Conservation (phyloP, 2,888 invertebrate species). For the Lymantria dispar region DNA sequence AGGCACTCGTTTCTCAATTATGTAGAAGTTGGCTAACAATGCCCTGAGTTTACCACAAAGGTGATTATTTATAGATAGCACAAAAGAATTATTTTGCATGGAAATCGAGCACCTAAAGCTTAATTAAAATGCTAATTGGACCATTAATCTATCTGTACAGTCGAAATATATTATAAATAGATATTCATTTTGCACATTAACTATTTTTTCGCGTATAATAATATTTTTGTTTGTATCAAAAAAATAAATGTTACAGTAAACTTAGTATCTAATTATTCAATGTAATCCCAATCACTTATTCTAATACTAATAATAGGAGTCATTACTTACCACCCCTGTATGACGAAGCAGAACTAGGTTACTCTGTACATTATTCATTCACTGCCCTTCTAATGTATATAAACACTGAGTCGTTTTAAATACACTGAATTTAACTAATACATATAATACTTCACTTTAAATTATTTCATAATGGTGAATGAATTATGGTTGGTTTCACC, state of each 20-base stretch:
- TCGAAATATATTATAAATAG: background rate
- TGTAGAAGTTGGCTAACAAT: too few species aligned
- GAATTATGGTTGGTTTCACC: constrained; percentile 15
- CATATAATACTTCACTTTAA: constrained; percentile 13
- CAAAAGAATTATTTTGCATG: too few species aligned
- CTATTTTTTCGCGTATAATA: too few species aligned
- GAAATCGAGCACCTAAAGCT: too few species aligned
- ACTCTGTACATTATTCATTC: constrained; percentile 60
- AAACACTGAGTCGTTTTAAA: constrained; percentile 39
- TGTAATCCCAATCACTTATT: background rate
- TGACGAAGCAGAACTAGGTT: constrained; percentile 65
- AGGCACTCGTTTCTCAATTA: too few species aligned
- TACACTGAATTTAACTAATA: constrained; percentile 14
- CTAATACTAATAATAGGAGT: constrained; percentile 38
- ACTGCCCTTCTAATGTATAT: constrained; percentile 51
- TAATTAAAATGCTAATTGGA: too few species aligned
- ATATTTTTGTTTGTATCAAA: background rate
- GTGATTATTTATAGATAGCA: too few species aligned
- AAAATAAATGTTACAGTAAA: too few species aligned
- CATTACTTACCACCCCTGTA: constrained; percentile 64
- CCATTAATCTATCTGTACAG: background rate
- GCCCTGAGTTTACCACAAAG: too few species aligned
- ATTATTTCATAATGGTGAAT: constrained; percentile 12
- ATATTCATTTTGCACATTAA: too few species aligned
- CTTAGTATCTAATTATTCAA: background rate